Percentiles rank a stretch among this genome's conserved stretches.
Conservation (phyloP, 2,888 invertebrate species). For the Torymus texanus region DNA sequence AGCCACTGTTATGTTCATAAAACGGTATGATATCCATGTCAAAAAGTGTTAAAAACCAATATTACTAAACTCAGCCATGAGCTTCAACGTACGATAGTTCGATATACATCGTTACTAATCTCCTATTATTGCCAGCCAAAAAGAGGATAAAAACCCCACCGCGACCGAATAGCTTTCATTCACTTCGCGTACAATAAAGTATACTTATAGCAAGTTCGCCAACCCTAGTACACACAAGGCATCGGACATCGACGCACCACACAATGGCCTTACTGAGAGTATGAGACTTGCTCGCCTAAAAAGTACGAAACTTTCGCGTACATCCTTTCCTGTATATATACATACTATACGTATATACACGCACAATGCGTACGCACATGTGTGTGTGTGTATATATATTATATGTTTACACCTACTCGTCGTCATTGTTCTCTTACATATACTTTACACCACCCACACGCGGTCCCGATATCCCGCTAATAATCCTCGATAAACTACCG, state of each 20-base stretch:
- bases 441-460: conserved; percentile 35
- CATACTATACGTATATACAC: not conserved
- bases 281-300: not conserved
- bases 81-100: no score
- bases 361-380: not conserved
- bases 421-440: conserved; percentile 52
- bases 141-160: no score
- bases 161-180: conserved; percentile 7
- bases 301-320: conserved; percentile 17
- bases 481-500: conserved; percentile 43
- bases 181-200: conserved; percentile 29
- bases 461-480: conserved; percentile 18
- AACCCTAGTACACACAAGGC: not conserved
- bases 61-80: no score
- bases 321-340: not conserved
- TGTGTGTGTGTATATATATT: no score
- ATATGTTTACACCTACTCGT: conserved; percentile 55
- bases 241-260: conserved; percentile 14
- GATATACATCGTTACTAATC: no score
- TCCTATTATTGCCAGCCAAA: no score
- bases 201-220: not conserved
- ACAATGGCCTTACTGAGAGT: conserved; percentile 15
- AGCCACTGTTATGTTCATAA: no score
- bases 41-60: no score
- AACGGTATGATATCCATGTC: no score